phyloP scores from a whole-genome alignment of 2,888 invertebrate species.

The Sicus ferrugineus region DNA sequence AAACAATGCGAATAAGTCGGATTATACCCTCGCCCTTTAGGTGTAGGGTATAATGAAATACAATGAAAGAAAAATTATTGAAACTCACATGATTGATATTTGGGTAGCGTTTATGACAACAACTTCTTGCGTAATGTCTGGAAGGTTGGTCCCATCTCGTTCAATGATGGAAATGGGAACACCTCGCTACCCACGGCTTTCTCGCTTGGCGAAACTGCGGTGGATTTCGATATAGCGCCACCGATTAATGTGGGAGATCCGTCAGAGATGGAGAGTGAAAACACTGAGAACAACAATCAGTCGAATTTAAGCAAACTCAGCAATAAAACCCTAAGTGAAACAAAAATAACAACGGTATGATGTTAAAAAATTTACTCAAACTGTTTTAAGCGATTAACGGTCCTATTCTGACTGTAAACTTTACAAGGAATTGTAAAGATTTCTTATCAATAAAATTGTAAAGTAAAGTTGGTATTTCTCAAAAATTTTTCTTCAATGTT shows the following conservation, averaged over 20 bases:
- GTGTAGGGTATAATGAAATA: no score
- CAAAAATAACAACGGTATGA: constrained; percentile 29
- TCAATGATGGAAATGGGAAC: constrained; percentile 44
- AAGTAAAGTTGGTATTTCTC: no score
- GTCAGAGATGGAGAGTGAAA: constrained; percentile 22
- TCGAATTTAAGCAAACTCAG: constrained; percentile 25
- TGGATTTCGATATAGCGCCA: constrained; percentile 85
- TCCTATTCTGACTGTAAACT: no score
- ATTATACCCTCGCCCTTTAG: no score
- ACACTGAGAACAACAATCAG: constrained; percentile 28
- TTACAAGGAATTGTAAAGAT: no score
- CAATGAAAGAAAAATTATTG: no score
- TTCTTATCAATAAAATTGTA: no score
- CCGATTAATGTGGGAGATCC: constrained; percentile 54
- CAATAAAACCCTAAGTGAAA: constrained; percentile 9
- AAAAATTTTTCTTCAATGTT: no score
- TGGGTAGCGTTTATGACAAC: constrained; percentile 62
- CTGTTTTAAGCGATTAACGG: no score
- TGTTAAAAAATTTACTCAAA: no score
- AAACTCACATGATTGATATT: no score
- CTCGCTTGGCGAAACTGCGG: constrained; percentile 82
- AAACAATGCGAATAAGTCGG: no score
- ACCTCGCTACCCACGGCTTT: constrained; percentile 56
- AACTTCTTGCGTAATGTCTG: constrained; percentile 65
- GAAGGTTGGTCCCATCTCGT: constrained; percentile 66